phyloP scores from a whole-genome alignment of 2,888 invertebrate genomes.

The Troides aeacus region DNA sequence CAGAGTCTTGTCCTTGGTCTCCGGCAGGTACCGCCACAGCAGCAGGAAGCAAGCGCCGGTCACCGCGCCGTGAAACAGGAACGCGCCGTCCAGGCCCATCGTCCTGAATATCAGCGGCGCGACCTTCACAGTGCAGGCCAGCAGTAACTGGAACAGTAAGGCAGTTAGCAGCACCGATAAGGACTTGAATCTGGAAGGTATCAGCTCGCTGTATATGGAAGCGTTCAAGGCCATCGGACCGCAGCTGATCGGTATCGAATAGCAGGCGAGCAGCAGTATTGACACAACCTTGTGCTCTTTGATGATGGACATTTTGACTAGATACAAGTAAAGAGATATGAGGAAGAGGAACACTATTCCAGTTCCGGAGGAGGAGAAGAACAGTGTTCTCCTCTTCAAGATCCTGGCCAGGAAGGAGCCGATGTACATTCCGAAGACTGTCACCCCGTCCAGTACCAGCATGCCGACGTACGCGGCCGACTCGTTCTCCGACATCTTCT shows the following conservation, averaged over 20 bases:
- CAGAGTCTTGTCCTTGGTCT: constrained; percentile 43
- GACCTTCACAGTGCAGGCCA: constrained; percentile 43
- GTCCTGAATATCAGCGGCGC: constrained; percentile 41
- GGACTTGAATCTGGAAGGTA: constrained; percentile 41
- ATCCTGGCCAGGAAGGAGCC: constrained; percentile 39
- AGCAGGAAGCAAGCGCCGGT: constrained; percentile 39
- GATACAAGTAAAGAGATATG: constrained; percentile 53
- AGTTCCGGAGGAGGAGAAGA: constrained; percentile 45
- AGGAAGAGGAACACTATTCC: constrained; percentile 50
- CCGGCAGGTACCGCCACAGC: constrained; percentile 44
- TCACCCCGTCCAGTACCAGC: constrained; percentile 59
- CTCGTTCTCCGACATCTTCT: constrained; percentile 49
- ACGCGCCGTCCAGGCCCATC: constrained; percentile 42
- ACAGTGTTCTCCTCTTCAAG: constrained; percentile 43
- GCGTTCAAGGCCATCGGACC: constrained; percentile 47
- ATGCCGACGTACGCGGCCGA: constrained; percentile 52
- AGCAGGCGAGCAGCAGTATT: constrained; percentile 45
- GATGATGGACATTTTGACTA: constrained; percentile 40
- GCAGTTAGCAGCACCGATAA: constrained; percentile 36
- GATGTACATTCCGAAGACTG: constrained; percentile 43
- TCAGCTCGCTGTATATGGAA: constrained; percentile 44
- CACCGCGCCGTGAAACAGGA: constrained; percentile 44
- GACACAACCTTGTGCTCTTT: constrained; percentile 40
- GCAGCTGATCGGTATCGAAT: constrained; percentile 45
- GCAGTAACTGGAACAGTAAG: constrained; percentile 36